Base-by-base conservation (phyloP, 2,888 invertebrate genomes). In the Tortricodes alternella region DNA sequence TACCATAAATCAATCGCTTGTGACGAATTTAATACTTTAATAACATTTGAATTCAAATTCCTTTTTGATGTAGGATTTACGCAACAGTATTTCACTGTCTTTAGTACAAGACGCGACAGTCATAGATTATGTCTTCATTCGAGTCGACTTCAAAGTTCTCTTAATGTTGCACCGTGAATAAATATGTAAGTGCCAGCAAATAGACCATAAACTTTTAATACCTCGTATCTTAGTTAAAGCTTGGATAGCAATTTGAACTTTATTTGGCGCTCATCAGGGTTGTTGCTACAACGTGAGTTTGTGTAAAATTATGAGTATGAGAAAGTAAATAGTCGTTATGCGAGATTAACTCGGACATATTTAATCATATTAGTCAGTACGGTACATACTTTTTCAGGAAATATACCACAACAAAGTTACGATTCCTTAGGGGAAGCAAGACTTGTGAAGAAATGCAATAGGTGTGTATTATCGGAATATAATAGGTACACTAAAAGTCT, bases 151-250 rank as follows among this genome's bases (percentile, higher is more conserved):
- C 43, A 24, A 52, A 52, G 37, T 16, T 43, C 15, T 37, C 35
- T 37, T 15, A 44, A 52, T 37, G 27, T 44, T 43, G 21, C 24
- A 52, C 44, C n/a, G 35, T 34, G 15, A 23, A 38, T 13, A 21
- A 24, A 34, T 34, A 18, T 43, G 27, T 15, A 9, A 50, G 27
- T 19, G 32, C 21, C 21, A 19, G 32, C 21, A 29, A 41, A 50
- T 41, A 29, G n/a, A 15, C 19, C 32, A 41, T 41, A 32, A 41
- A 41, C 39, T 50, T 5, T 9, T 6, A 3, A 21, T 4, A 21
- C 21, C 3, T 21, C 6, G 21, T 21, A 6, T 21, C 3, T 21
- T 6, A 21, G 21, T 21, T 21, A 4, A 4, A 3, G 3, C 3
- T 21, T 21, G 3, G 21, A 3, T 21, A 21, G 3, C 3, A 21